A percentile compares a stretch with the other conserved stretches of the same genome.
phyloP scores from a whole-genome alignment of 1,140 invertebrate species.

The Sycophila sp. region DNA sequence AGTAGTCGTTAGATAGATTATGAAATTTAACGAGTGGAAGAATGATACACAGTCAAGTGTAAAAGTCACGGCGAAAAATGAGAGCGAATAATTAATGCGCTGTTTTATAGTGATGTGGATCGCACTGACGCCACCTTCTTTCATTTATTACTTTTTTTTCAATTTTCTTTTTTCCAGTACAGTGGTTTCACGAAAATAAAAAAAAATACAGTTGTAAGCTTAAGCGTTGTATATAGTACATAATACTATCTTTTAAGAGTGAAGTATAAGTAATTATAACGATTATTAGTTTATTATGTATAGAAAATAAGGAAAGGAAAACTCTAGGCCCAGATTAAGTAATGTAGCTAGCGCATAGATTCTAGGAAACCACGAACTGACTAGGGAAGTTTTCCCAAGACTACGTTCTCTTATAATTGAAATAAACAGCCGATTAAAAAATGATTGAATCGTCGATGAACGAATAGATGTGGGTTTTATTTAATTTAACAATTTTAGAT shows the following conservation, averaged over 20 bases:
- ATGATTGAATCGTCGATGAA: conserved; percentile 54
- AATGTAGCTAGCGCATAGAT: conserved; percentile 62
- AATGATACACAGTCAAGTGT: conserved; percentile 32
- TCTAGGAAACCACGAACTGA: conserved; percentile 65
- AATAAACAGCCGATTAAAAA: conserved; percentile 54
- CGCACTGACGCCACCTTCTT: conserved; percentile 17
- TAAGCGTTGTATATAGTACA: conserved; percentile 66
- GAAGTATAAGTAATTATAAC: conserved; percentile 57
- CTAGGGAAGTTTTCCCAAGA: conserved; percentile 61
- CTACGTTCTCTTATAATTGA: conserved; percentile 57
- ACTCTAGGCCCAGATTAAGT: conserved; percentile 59
- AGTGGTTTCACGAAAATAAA: conserved; percentile 51
- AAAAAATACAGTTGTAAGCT: conserved; percentile 48
- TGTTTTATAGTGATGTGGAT: conserved; percentile 37
- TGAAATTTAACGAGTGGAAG: conserved; percentile 26
- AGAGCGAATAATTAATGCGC: conserved; percentile 26
- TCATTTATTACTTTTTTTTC: conserved; percentile 45
- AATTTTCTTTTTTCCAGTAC: conserved; percentile 53
- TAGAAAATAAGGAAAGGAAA: conserved; percentile 49
- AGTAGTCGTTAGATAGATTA: conserved; percentile 35
- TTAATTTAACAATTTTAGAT: conserved; percentile 51
- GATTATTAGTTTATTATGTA: conserved; percentile 61
- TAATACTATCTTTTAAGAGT: conserved; percentile 62
- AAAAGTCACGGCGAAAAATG: conserved; percentile 18
- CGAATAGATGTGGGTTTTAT: conserved; percentile 62